phyloP scores from a whole-genome alignment of 64 coral and sea anemone species.

The Acropora yongei region DNA sequence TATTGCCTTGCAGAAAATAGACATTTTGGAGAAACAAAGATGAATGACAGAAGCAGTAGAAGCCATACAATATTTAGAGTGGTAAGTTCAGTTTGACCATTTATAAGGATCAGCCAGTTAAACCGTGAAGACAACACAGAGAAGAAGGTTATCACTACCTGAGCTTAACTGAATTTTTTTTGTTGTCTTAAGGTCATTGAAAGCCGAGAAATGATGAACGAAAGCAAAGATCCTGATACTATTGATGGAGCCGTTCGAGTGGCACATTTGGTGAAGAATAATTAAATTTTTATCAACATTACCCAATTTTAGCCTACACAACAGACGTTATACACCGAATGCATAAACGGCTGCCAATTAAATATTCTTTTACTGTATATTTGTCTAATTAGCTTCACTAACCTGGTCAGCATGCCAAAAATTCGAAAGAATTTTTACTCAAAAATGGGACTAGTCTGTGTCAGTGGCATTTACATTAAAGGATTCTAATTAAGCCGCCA shows the following conservation, averaged over 20 bases:
- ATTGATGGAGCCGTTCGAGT: slow-evolving; percentile 86
- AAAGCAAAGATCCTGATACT: slow-evolving; percentile 34
- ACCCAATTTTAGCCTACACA: too few relatives aligned
- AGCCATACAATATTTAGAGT: slow-evolving; percentile 93
- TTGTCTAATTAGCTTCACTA: too few relatives aligned
- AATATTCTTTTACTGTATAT: too few relatives aligned
- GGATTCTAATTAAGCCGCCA: too few relatives aligned
- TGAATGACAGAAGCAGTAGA: slow-evolving; percentile 90
- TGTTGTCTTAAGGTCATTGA: slow-evolving; percentile 66
- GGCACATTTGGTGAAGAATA: slow-evolving; percentile 75
- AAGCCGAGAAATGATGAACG: slow-evolving; percentile 64
- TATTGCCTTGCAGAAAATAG: slow-evolving; percentile 60
- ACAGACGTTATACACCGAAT: too few relatives aligned
- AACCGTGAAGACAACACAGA: neutral
- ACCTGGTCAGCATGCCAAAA: too few relatives aligned
- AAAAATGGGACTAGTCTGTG: too few relatives aligned
- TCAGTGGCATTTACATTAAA: too few relatives aligned
- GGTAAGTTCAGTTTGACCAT: slow-evolving; percentile 44
- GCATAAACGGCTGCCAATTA: too few relatives aligned
- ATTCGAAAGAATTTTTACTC: too few relatives aligned
- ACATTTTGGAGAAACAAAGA: slow-evolving; percentile 92
- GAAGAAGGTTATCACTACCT: neutral
- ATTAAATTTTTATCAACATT: neutral
- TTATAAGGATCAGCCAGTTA: neutral
- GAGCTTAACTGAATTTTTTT: neutral